These are phyloP conservation scores for Tupaia tana DNA, from an alignment of 2,113 vertebrate species.

Conservation along the genomic window DNA sequence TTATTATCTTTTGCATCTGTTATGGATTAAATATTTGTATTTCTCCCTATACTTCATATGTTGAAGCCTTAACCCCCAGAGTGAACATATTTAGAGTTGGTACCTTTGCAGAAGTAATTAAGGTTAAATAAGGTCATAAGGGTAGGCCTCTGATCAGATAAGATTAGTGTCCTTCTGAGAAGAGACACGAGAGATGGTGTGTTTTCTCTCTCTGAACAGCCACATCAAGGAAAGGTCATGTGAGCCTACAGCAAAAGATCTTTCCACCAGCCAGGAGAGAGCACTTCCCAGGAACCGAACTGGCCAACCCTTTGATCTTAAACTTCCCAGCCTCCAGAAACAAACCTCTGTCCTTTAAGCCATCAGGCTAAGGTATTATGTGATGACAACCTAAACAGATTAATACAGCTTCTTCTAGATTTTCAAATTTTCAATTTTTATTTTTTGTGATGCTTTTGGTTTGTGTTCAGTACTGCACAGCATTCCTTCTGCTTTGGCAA, in stretches of 20 bases:
- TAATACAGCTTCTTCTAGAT: neutral
- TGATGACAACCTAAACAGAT: neutral
- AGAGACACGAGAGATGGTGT: neutral
- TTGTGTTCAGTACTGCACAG: neutral
- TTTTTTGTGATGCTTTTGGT: neutral
- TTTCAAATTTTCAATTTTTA: constrained; percentile 2
- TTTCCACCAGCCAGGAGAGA: neutral
- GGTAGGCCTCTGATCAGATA: neutral
- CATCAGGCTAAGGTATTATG: neutral
- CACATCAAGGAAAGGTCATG: neutral
- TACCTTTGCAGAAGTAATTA: neutral
- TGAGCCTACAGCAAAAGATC: neutral
- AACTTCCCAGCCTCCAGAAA: neutral
- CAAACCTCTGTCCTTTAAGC: neutral
- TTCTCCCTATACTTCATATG: neutral
- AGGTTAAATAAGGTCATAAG: neutral
- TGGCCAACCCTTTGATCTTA: neutral
- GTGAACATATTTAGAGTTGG: neutral
- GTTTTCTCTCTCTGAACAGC: neutral
- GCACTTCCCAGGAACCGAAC: neutral
- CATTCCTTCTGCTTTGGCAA: neutral
- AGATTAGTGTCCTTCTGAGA: neutral
- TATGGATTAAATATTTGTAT: neutral
- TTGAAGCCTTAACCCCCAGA: neutral
- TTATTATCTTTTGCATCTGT: neutral